Evolutionary conservation across 2,888 invertebrate species (phyloP).

Genomic region (Trypoxylon attenuatum): DNA sequence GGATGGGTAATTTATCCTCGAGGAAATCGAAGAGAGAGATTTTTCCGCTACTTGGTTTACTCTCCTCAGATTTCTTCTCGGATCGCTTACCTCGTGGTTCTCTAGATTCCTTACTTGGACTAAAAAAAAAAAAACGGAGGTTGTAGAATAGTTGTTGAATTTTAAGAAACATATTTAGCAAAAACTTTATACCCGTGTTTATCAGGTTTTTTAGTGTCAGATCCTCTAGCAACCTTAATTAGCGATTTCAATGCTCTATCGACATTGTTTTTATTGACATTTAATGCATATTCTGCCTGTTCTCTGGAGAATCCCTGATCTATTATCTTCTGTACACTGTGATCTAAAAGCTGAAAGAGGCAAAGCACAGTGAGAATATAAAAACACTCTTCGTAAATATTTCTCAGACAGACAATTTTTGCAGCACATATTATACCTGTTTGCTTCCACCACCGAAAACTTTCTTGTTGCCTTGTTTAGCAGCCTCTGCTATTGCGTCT

Average conservation of each 20-base stretch:
- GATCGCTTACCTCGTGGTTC: constrained; percentile 74
- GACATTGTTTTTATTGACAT: constrained; percentile 83
- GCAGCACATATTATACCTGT: constrained; percentile 60
- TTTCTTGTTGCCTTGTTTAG: constrained; percentile 79
- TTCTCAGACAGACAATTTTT: background rate
- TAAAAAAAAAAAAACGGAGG: constrained; percentile 13
- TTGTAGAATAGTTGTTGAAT: too few species aligned
- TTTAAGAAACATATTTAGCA: background rate
- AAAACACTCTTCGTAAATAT: constrained; percentile 3
- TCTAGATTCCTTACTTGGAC: constrained; percentile 52
- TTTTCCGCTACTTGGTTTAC: constrained; percentile 85
- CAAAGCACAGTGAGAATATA: background rate
- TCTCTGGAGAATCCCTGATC: constrained; percentile 87
- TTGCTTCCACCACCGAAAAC: constrained; percentile 77
- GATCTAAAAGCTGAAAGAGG: constrained; percentile 78
- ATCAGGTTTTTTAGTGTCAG: constrained; percentile 64
- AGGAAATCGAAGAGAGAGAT: constrained; percentile 89
- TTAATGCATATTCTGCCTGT: constrained; percentile 85
- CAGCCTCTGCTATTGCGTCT: constrained; percentile 92
- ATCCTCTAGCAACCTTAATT: too few species aligned
- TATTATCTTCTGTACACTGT: constrained; percentile 86
- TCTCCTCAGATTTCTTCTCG: constrained; percentile 76
- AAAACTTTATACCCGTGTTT: constrained; percentile 55
- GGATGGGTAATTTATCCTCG: constrained; percentile 85
- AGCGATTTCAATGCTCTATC: constrained; percentile 83